phyloP scores from a whole-genome alignment of 2,113 vertebrate species.

The Lepidothrix coronata region DNA sequence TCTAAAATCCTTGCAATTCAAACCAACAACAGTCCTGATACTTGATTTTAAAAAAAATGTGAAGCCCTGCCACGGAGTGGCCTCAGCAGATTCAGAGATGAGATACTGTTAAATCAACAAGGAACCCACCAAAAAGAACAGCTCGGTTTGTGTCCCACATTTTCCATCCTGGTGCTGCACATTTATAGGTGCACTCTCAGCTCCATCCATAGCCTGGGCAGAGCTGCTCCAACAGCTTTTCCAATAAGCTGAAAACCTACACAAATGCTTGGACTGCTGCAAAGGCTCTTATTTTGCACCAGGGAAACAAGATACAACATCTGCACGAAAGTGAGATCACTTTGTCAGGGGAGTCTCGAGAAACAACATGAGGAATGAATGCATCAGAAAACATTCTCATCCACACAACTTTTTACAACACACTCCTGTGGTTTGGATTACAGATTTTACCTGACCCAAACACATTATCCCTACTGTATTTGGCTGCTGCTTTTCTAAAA shows the following conservation, averaged over 20 bases:
- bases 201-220: not conserved
- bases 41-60: not conserved
- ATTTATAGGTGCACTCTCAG: not conserved
- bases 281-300: constrained; percentile 22
- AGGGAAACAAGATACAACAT: constrained; percentile 49
- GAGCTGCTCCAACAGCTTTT: not conserved
- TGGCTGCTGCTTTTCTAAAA: not conserved
- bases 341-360: constrained; percentile 39
- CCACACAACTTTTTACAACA: not conserved
- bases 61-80: constrained; percentile 8
- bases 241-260: constrained; percentile 9
- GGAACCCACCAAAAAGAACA: not conserved
- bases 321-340: constrained; percentile 56
- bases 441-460: not conserved
- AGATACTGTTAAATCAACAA: not conserved
- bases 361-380: not conserved
- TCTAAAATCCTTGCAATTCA: not conserved
- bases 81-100: not conserved
- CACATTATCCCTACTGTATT: not conserved
- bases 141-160: not conserved
- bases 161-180: not conserved
- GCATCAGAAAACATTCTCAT: not conserved
- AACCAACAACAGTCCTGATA: not conserved
- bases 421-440: not conserved
- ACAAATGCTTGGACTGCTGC: constrained; percentile 1